Evolutionary conservation across 2,888 invertebrate genomes (phyloP).

Genomic region (Mallateleia sp.): DNA sequence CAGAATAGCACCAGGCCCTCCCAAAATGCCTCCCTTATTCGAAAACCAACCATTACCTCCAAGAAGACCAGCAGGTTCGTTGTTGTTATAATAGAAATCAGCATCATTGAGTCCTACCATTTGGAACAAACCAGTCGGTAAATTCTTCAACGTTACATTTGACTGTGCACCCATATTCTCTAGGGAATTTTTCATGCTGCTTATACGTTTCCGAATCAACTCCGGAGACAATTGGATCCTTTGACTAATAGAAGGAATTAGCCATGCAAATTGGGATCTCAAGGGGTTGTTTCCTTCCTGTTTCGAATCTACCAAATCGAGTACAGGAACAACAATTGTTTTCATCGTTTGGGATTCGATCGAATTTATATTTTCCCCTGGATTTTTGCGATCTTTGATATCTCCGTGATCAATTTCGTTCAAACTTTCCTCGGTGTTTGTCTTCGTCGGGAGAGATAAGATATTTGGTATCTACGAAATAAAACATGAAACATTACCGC

Average conservation of each 20-base stretch:
- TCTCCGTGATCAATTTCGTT: conserved; percentile 79
- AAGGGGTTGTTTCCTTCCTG: conserved; percentile 8
- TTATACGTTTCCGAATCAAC: no score
- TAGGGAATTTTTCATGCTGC: no score
- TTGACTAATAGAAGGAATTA: no score
- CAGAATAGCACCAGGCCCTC: conserved; percentile 86
- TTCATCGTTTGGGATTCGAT: neutral
- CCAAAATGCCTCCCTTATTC: conserved; percentile 87
- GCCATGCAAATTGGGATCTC: conserved; percentile 61
- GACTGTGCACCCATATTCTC: no score
- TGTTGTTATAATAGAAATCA: conserved; percentile 84
- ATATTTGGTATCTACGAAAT: conserved; percentile 51
- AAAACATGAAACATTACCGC: neutral
- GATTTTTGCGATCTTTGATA: conserved; percentile 15
- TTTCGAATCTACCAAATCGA: conserved; percentile 3
- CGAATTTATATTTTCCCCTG: conserved; percentile 1
- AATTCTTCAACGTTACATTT: conserved; percentile 79
- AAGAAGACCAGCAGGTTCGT: conserved; percentile 85
- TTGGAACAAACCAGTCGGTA: conserved; percentile 77
- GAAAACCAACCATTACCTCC: conserved; percentile 87
- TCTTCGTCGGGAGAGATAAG: conserved; percentile 79
- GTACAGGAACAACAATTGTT: neutral
- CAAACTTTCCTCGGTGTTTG: conserved; percentile 47
- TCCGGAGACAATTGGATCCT: no score
- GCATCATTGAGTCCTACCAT: conserved; percentile 81